These are phyloP conservation scores for Eupsittula cactorum DNA, from an alignment of 2,113 vertebrate species.

Conservation along the genomic window DNA sequence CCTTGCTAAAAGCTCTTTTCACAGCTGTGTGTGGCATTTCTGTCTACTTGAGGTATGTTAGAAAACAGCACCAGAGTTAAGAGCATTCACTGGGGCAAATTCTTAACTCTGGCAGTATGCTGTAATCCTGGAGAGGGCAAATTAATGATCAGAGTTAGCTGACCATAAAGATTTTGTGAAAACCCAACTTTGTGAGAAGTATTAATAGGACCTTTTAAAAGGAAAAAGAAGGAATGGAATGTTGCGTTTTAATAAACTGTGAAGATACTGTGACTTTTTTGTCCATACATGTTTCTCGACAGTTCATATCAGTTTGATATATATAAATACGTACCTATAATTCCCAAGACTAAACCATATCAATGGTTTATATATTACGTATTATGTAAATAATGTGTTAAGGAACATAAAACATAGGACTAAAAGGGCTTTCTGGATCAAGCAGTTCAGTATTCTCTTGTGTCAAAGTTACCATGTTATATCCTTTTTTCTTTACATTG, in stretches of 20 bases:
- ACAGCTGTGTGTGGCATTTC: not conserved
- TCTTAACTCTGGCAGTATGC: not conserved
- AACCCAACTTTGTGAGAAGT: not conserved
- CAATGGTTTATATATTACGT: not conserved
- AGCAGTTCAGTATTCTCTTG: not conserved
- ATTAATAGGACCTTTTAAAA: not conserved
- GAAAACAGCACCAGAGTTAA: not conserved
- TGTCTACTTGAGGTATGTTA: not conserved
- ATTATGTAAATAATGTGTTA: not conserved
- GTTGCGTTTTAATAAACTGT: not conserved
- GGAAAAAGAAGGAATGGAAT: not conserved
- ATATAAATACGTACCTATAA: not conserved
- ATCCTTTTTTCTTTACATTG: not conserved
- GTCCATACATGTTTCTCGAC: not conserved
- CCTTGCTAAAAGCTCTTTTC: not conserved
- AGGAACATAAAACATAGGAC: not conserved
- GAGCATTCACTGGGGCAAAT: not conserved
- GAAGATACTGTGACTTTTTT: not conserved
- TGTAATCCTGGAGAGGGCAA: not conserved
- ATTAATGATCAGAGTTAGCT: not conserved
- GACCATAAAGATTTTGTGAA: not conserved
- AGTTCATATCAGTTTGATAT: not conserved
- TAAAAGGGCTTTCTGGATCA: not conserved
- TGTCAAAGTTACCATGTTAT: not conserved
- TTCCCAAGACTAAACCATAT: not conserved